phyloP scores from a whole-genome alignment of 2,888 invertebrate genomes.

The Hymenopus coronatus region DNA sequence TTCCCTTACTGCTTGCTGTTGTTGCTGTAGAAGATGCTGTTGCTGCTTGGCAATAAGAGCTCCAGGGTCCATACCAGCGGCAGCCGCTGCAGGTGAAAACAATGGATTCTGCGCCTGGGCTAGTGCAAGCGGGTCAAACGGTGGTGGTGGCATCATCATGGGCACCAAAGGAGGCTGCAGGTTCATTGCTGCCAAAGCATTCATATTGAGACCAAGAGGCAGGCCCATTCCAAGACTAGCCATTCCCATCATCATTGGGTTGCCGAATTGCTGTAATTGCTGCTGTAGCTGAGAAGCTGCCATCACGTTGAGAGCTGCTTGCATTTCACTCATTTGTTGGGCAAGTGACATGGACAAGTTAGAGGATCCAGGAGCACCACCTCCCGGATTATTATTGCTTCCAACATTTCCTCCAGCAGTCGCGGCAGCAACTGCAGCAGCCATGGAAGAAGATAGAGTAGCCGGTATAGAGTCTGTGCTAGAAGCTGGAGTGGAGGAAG shows the following conservation, averaged over 20 bases:
- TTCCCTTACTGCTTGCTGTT: slow-evolving; percentile 60
- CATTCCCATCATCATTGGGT: slow-evolving; percentile 88
- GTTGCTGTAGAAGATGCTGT: slow-evolving; percentile 62
- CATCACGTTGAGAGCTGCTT: slow-evolving; percentile 79
- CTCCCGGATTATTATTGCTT: slow-evolving; percentile 39
- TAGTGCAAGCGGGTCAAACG: slow-evolving; percentile 59
- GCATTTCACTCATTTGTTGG: slow-evolving; percentile 80
- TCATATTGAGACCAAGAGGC: slow-evolving; percentile 74
- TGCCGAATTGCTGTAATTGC: slow-evolving; percentile 75
- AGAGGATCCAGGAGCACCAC: slow-evolving; percentile 34
- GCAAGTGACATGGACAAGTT: slow-evolving; percentile 54
- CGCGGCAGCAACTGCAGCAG: slow-evolving; percentile 38
- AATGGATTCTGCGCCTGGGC: slow-evolving; percentile 37
- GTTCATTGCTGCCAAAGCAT: slow-evolving; percentile 89
- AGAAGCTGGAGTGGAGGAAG: slow-evolving; percentile 59
- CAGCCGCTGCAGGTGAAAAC: slow-evolving; percentile 42
- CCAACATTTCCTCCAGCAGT: not conserved
- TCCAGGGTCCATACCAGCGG: slow-evolving; percentile 45
- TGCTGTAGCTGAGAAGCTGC: slow-evolving; percentile 71
- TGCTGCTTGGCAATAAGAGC: slow-evolving; percentile 68
- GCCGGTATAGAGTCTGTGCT: slow-evolving; percentile 56
- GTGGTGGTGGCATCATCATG: slow-evolving; percentile 82
- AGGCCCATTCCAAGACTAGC: slow-evolving; percentile 70
- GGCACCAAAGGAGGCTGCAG: slow-evolving; percentile 89
- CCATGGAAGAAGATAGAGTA: slow-evolving; percentile 50